Percentiles rank a stretch among this genome's conserved stretches.
These are phyloP conservation scores for Pangasius larnaudii DNA, from an alignment of 2,797 vertebrate genomes.

Conservation along the genomic window DNA sequence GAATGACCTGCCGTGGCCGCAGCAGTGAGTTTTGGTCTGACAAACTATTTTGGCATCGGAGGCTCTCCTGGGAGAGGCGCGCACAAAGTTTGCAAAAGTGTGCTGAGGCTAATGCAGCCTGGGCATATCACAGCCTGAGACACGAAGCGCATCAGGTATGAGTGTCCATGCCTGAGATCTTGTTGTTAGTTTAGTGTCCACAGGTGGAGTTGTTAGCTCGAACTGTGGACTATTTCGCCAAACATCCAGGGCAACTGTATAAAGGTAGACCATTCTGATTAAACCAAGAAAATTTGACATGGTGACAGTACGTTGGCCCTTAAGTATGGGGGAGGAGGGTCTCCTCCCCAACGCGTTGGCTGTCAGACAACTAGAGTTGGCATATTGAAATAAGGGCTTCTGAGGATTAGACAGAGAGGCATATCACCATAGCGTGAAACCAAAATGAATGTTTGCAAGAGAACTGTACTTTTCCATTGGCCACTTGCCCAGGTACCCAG, in stretches of 20 bases:
- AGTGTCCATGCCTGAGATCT: neutral
- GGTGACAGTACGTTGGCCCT: neutral
- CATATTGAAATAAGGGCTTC: neutral
- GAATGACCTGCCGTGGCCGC: neutral
- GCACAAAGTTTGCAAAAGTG: neutral
- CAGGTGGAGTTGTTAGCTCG: neutral
- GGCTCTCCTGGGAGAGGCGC: neutral
- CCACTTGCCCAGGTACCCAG: neutral
- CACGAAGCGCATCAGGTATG: neutral
- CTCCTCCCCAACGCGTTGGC: neutral
- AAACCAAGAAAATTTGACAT: neutral
- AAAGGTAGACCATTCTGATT: neutral
- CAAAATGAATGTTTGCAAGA: neutral
- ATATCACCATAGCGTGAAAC: neutral
- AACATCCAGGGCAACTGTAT: neutral
- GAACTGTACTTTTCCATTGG: neutral
- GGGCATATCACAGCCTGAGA: neutral
- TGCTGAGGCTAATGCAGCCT: neutral
- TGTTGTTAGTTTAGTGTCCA: neutral
- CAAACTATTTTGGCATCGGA: neutral
- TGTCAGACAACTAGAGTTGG: neutral
- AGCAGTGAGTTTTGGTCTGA: neutral
- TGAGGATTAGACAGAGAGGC: neutral
- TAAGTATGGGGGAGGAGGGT: neutral
- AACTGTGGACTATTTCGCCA: neutral